Evolutionary conservation across 30 jellyfish, hydroid and myxozoan species (phyloP).

Genomic region (Hydractinia echinata): DNA sequence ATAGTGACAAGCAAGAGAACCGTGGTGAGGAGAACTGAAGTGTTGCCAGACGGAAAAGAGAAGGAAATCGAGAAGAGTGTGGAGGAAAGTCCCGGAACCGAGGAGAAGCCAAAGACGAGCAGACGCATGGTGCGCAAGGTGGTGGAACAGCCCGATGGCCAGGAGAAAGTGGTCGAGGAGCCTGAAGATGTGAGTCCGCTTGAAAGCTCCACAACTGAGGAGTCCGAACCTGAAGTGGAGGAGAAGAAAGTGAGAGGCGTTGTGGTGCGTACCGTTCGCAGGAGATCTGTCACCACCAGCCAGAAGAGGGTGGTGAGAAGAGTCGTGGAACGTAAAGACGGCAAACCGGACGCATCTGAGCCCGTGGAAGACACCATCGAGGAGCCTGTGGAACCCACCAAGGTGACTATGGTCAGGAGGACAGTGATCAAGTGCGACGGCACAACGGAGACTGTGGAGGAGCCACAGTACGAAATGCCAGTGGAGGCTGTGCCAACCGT

Average conservation of each 20-base stretch:
- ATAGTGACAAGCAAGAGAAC: slow-evolving; percentile 45
- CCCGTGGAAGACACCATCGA: slow-evolving; percentile 63
- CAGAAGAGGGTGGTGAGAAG: slow-evolving; percentile 69
- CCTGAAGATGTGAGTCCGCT: slow-evolving; percentile 63
- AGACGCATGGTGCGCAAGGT: slow-evolving; percentile 35
- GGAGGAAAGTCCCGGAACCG: slow-evolving; percentile 34
- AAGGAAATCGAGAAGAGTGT: slow-evolving; percentile 48
- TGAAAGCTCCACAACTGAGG: slow-evolving; percentile 53
- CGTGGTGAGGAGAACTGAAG: slow-evolving; percentile 41
- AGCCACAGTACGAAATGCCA: slow-evolving; percentile 75
- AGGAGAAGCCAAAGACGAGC: slow-evolving; percentile 30
- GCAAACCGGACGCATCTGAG: slow-evolving; percentile 51
- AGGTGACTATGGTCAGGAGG: slow-evolving; percentile 39
- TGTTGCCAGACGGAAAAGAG: slow-evolving; percentile 72
- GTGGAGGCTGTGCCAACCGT: slow-evolving; percentile 49
- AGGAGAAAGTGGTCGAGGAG: slow-evolving; percentile 46
- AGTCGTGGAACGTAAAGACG: slow-evolving; percentile 41
- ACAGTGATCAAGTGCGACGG: slow-evolving; percentile 43
- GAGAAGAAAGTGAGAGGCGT: slow-evolving; percentile 43
- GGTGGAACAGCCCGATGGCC: slow-evolving; percentile 49
- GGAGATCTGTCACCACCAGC: slow-evolving; percentile 48
- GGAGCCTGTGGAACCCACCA: slow-evolving; percentile 61
- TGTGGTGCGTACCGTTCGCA: slow-evolving; percentile 55
- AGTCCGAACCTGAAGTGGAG: slow-evolving; percentile 52
- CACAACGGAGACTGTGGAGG: slow-evolving; percentile 38